These are phyloP conservation scores for Hippoglossus hippoglossus DNA, from an alignment of 2,797 vertebrate genomes.

Conservation along the genomic window DNA sequence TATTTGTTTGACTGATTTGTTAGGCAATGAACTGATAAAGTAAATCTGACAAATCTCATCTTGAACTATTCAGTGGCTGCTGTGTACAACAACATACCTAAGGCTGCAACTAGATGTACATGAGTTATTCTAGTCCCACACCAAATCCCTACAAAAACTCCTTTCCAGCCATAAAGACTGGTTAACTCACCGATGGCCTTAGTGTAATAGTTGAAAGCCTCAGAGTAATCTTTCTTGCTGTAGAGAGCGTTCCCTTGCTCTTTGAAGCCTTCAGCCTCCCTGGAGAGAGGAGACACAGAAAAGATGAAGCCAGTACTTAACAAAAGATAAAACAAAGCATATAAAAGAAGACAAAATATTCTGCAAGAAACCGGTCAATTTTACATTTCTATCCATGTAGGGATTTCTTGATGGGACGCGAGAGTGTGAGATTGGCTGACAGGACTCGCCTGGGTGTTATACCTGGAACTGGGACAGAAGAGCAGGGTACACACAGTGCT, in stretches of 20 bases:
- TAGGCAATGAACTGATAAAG: too few species aligned
- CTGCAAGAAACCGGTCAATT: background rate
- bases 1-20: too few species aligned
- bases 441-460: conserved; percentile 3
- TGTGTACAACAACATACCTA: too few species aligned
- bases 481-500: conserved; percentile 41
- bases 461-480: conserved; percentile 58
- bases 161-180: background rate
- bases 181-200: conserved; percentile 93
- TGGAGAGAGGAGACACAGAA: conserved; percentile 66
- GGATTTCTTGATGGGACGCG: background rate
- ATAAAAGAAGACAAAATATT: background rate
- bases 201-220: conserved; percentile 96
- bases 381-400: background rate
- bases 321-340: background rate
- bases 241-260: conserved; percentile 95
- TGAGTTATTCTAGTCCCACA: too few species aligned
- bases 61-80: too few species aligned
- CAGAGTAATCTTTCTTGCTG: conserved; percentile 94
- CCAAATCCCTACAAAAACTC: background rate
- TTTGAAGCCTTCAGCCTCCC: conserved; percentile 94
- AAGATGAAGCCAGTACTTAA: background rate
- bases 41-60: too few species aligned
- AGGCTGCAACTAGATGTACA: too few species aligned
- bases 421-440: background rate